Conservation (phyloP, 2,113 vertebrate species). For the Junco hyemalis region DNA sequence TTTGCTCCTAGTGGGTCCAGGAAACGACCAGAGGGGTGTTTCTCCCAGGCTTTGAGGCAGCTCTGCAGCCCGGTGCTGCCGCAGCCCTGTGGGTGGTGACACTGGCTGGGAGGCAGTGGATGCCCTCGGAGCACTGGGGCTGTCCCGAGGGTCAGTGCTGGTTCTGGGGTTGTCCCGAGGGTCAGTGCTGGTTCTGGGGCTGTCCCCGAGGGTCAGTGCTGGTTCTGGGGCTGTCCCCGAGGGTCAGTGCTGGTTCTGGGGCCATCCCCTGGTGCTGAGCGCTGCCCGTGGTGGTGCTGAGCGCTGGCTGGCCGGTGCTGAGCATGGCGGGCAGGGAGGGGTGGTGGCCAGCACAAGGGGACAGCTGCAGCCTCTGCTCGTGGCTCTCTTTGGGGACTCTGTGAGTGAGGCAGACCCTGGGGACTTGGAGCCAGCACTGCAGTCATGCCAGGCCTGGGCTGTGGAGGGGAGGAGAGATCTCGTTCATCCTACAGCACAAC, state of each 20-base stretch:
- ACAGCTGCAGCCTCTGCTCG: fast-evolving
- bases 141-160: background rate
- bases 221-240: fast-evolving
- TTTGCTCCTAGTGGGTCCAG: background rate
- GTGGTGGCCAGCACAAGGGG: background rate
- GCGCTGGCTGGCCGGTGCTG: fast-evolving
- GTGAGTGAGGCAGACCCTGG: background rate
- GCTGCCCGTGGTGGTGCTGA: fast-evolving
- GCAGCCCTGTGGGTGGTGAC: fast-evolving
- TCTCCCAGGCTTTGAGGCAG: background rate
- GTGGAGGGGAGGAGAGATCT: background rate
- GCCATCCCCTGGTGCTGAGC: fast-evolving
- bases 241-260: fast-evolving
- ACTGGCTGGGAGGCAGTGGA: fast-evolving
- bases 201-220: background rate
- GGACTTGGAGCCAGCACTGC: fast-evolving
- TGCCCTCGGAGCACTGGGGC: fast-evolving
- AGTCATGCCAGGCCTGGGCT: fast-evolving
- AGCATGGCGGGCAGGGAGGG: fast-evolving
- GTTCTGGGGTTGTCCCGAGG: too few relatives aligned
- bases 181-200: fast-evolving
- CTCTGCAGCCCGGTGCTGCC: background rate
- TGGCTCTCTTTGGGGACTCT: fast-evolving
- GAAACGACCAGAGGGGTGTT: fast-evolving
- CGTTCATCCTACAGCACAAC: fast-evolving